A percentile compares a stretch with the other conserved stretches of the same genome.
phyloP scores from a whole-genome alignment of 1,140 invertebrate species.

The Pseudomyrmex concolor region DNA sequence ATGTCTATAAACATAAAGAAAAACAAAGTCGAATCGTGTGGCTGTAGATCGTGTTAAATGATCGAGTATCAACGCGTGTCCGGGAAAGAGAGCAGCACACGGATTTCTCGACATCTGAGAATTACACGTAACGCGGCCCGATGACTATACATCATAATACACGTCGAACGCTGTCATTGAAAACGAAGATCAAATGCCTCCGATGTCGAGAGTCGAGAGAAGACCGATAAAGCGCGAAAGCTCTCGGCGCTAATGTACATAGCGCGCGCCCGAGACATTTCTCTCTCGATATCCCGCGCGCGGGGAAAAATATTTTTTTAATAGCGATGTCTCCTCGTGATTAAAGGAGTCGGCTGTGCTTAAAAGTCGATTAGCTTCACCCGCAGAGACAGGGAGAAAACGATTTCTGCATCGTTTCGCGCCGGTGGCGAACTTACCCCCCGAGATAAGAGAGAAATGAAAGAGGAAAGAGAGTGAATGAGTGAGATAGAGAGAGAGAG shows the following conservation, averaged over 20 bases:
- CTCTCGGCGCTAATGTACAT: slow-evolving; percentile 2
- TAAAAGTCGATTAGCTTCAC: slow-evolving; percentile 71
- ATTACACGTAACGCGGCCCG: slow-evolving; percentile 7
- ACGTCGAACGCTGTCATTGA: slow-evolving; percentile 49
- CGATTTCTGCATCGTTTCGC: slow-evolving; percentile 58
- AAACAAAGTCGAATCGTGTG: background rate
- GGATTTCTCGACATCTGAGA: slow-evolving; percentile 13
- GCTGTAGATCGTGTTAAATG: background rate
- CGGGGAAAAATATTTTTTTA: slow-evolving; percentile 48
- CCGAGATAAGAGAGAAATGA: slow-evolving; percentile 16
- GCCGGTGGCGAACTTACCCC: slow-evolving; percentile 45
- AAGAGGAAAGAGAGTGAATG: background rate
- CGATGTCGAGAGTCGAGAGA: slow-evolving; percentile 11
- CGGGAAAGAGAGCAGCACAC: background rate
- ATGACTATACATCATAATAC: slow-evolving; percentile 57
- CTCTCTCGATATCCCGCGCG: slow-evolving; percentile 8
- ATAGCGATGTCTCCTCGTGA: slow-evolving; percentile 59
- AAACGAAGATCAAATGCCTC: slow-evolving; percentile 60
- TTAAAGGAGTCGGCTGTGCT: slow-evolving; percentile 59
- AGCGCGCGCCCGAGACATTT: background rate
- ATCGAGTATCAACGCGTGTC: slow-evolving; percentile 15
- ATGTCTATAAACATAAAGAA: background rate
- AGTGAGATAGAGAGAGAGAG: background rate
- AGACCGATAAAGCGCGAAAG: slow-evolving; percentile 36
- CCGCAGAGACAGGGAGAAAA: slow-evolving; percentile 44